Evolutionary conservation across 2,888 invertebrate species (phyloP).

Genomic region (Autographa gamma): DNA sequence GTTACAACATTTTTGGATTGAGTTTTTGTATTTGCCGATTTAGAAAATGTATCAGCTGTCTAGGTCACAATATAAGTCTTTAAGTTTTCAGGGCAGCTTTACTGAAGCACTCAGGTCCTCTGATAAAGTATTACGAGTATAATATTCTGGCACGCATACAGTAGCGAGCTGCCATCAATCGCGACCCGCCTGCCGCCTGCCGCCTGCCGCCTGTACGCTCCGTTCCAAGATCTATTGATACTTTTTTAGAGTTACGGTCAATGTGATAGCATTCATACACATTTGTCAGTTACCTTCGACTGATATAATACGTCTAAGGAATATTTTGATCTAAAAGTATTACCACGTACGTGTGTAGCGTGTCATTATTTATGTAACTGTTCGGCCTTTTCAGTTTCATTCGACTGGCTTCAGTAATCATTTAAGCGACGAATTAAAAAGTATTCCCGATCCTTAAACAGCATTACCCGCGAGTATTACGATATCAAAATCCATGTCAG

Average conservation of each 20-base stretch:
- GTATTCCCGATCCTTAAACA: not conserved
- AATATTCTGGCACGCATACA: conserved; percentile 21
- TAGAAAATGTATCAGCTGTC: not conserved
- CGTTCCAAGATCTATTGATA: conserved; percentile 38
- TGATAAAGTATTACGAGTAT: conserved; percentile 8
- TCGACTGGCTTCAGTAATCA: not conserved
- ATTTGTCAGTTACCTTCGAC: conserved; percentile 13
- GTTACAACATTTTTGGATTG: not conserved
- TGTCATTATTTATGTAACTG: not conserved
- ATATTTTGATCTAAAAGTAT: not conserved
- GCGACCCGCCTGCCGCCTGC: conserved; percentile 3
- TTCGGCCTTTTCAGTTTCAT: not conserved
- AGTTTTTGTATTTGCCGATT: no score
- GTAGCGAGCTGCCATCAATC: conserved; percentile 39
- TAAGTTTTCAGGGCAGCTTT: not conserved
- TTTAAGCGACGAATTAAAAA: not conserved
- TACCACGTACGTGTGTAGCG: not conserved
- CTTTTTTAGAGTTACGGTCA: conserved; percentile 35
- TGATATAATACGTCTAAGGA: not conserved
- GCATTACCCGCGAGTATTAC: not conserved
- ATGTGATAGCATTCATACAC: conserved; percentile 20
- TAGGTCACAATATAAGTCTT: not conserved
- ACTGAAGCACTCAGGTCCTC: not conserved
- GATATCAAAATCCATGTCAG: conserved; percentile 8
- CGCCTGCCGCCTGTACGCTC: conserved; percentile 2